Evolutionary conservation across 53 echinoderm and acorn worm genomes (phyloP).

Genomic region (Hippasteria phrygiana): DNA sequence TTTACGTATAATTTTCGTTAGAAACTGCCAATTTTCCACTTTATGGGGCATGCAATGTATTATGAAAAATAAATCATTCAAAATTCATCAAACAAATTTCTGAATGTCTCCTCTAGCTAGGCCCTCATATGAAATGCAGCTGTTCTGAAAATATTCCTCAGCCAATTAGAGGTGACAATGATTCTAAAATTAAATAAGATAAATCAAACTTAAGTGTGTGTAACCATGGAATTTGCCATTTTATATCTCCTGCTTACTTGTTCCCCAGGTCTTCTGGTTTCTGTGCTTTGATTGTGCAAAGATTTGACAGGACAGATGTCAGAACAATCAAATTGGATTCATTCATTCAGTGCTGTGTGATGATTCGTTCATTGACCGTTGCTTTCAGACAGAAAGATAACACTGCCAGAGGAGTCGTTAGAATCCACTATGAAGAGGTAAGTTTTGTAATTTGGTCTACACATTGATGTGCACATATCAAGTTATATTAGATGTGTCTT

Average conservation of each 20-base stretch:
- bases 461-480: neutral
- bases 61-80: too few species aligned
- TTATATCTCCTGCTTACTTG: neutral
- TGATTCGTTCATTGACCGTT: constrained; percentile 88
- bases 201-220: too few species aligned
- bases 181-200: too few species aligned
- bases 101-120: too few species aligned
- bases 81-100: too few species aligned
- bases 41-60: too few species aligned
- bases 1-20: too few species aligned
- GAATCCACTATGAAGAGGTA: constrained; percentile 92
- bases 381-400: constrained; percentile 86
- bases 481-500: too few species aligned
- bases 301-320: constrained; percentile 76
- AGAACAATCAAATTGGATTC: constrained; percentile 92
- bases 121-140: too few species aligned
- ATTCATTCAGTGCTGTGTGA: constrained; percentile 97
- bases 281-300: constrained; percentile 73
- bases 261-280: constrained; percentile 78
- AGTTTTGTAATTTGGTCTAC: neutral
- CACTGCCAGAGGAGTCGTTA: constrained; percentile 71
- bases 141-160: too few species aligned
- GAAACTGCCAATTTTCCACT: too few species aligned
- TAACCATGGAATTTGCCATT: neutral
- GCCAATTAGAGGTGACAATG: too few species aligned